Conservation (phyloP, 2,888 invertebrate genomes). For the Cerastis rubricosa region DNA sequence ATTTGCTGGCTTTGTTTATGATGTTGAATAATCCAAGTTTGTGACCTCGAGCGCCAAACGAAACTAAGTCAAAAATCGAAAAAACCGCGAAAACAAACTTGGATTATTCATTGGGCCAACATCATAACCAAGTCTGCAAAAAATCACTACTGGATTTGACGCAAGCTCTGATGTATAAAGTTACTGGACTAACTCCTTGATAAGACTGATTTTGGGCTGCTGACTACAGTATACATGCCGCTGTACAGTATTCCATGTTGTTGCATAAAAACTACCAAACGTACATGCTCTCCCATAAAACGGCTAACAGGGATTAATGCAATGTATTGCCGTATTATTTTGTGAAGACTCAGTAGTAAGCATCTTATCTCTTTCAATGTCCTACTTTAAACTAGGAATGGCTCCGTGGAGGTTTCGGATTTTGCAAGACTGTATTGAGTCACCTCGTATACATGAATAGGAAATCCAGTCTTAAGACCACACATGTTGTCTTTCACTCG, state of each 20-base stretch:
- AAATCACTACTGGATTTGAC: no score
- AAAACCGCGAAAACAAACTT: no score
- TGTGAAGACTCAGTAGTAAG: background rate
- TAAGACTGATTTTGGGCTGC: background rate
- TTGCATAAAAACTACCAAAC: background rate
- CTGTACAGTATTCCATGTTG: background rate
- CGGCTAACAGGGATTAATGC: background rate
- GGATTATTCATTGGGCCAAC: no score
- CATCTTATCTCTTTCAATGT: constrained; percentile 5
- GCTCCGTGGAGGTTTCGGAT: constrained; percentile 5
- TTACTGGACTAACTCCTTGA: background rate
- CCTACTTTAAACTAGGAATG: constrained; percentile 15
- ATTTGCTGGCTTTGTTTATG: no score
- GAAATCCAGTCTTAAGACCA: constrained; percentile 31
- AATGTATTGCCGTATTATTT: background rate
- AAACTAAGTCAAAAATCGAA: no score
- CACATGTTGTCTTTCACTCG: constrained; percentile 47
- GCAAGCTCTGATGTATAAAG: no score
- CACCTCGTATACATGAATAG: constrained; percentile 57
- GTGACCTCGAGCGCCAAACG: no score
- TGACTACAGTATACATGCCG: background rate
- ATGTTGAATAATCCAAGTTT: no score
- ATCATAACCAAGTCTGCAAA: no score
- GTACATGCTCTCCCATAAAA: background rate
- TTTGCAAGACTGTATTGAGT: constrained; percentile 12